These are phyloP conservation scores for Hemicentrotus pulcherrimus DNA, from an alignment of 35 echinoderm and acorn worm genomes.

Conservation along the genomic window DNA sequence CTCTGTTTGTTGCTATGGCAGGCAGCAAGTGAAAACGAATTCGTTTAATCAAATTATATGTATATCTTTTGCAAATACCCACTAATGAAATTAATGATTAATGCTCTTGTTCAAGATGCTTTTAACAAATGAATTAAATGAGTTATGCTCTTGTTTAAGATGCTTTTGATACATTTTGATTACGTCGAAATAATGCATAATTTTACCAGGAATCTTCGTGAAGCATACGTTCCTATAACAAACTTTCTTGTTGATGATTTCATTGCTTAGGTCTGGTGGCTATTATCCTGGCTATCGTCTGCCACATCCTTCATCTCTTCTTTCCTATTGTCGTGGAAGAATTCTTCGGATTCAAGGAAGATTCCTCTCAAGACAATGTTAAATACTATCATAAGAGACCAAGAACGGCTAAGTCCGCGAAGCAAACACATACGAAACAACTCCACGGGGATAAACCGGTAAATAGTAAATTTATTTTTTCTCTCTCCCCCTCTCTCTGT, in stretches of 20 bases:
- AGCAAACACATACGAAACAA: neutral
- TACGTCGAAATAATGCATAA: no score
- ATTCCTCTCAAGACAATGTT: neutral
- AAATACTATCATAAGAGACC: neutral
- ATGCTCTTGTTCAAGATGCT: no score
- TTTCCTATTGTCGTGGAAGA: neutral
- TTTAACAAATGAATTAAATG: no score
- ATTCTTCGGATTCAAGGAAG: neutral
- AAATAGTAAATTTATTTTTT: neutral
- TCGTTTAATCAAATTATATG: no score
- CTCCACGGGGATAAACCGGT: neutral
- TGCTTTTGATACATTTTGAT: no score
- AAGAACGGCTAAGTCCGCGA: neutral
- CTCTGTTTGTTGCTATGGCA: no score
- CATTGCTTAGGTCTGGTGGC: constrained; percentile 7
- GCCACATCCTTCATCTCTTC: neutral
- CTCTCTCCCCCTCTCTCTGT: no score
- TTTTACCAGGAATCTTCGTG: no score
- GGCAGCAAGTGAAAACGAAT: no score
- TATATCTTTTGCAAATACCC: no score
- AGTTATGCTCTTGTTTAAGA: no score
- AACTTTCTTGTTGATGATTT: neutral
- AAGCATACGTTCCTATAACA: neutral
- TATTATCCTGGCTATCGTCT: neutral
- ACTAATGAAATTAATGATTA: no score